Base-by-base conservation (phyloP, 2,113 vertebrate species). In the Trinectes maculatus region DNA sequence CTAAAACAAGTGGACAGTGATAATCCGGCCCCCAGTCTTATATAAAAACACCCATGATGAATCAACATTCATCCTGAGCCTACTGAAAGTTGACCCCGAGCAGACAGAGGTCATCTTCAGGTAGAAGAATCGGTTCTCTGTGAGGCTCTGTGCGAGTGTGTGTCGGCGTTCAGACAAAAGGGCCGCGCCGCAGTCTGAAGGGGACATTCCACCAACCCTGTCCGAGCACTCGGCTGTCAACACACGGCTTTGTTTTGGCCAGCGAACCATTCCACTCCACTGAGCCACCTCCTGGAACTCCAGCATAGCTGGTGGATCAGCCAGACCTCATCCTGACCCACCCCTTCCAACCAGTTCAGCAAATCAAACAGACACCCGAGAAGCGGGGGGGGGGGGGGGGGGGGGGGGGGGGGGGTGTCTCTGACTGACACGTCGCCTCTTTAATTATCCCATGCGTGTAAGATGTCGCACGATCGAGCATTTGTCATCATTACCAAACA, bases 181-280 rank as follows among this genome's bases (percentile, higher is more conserved):
- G 34, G 36, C 71, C 52, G 37, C 29, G n/a, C 60, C 43, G 10
- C 52, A 76, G 61, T 82, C 71, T 65, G 76, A 77, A 70, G 55
- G 71, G 77, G 80, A 88, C 85, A 91, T 90, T 89, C 87, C 82
- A 77, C 71, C 16, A 64, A 87, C 69, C 70, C 80, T 34, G 84
- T 84, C 73, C 61, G 29, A 79, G 82, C 77, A 83, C 74, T 80
- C 59, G 8, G 69, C 82, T 87, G 87, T 91, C 89, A 90, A 90
- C 88, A 87, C 88, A 85, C 15, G 1, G 78, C 77, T 85, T 90
- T 88, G 88, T 86, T 87, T 74, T 62, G 46, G 25, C 42, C 76
- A 80, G 79, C 43, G 18, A 71, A 81, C 71, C 85, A 80, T 92
- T 92, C 89, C 87, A 84, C 82, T 80, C 80, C 74, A 77, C 54